Conservation (phyloP, 2,113 vertebrate genomes). For the Vulpes lagopus region DNA sequence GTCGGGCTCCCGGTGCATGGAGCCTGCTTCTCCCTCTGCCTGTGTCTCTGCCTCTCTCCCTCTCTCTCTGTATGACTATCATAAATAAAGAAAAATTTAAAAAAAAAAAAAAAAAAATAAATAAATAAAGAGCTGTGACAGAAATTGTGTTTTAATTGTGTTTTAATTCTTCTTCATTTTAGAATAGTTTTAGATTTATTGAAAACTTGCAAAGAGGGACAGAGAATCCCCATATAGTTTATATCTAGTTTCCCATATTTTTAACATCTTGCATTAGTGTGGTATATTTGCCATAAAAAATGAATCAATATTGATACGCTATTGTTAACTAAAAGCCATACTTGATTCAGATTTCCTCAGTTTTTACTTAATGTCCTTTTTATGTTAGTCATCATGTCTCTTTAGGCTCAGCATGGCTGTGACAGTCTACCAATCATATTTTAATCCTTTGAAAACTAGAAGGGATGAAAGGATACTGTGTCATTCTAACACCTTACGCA, state of each 20-base stretch:
- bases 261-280: neutral
- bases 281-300: neutral
- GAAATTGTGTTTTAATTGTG: neutral
- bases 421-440: neutral
- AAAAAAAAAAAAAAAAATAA: no score
- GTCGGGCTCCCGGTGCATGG: no score
- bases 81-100: no score
- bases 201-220: neutral
- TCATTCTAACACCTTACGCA: neutral
- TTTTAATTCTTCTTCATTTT: neutral
- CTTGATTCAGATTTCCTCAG: neutral
- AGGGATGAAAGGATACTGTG: neutral
- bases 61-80: no score
- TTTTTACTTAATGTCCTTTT: neutral
- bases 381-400: neutral
- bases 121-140: neutral
- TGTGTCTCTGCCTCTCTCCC: no score
- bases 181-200: conserved; percentile 6
- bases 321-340: neutral
- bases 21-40: no score
- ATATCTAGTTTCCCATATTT: neutral
- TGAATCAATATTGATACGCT: neutral
- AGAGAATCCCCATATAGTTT: neutral
- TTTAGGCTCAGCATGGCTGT: neutral
- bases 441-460: neutral